phyloP scores from a whole-genome alignment of 1,140 invertebrate genomes.

The Monochamus saltuarius region DNA sequence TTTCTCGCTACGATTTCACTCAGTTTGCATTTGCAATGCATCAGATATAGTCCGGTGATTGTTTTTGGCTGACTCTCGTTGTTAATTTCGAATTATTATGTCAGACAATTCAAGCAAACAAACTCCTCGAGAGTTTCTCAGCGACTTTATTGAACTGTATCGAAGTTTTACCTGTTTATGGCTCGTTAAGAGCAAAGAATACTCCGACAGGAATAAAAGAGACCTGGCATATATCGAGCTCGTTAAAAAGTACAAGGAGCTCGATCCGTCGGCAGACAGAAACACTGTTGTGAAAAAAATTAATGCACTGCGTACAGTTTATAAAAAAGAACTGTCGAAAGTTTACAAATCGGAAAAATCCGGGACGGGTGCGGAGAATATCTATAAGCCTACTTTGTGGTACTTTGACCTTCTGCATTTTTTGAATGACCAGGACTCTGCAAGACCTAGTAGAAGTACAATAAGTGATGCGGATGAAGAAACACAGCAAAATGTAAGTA shows the following conservation, averaged over 20 bases:
- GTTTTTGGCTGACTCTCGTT: slow-evolving; percentile 3
- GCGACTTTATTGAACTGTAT: slow-evolving; percentile 22
- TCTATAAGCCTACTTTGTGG: slow-evolving; percentile 17
- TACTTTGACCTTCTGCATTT: slow-evolving; percentile 7
- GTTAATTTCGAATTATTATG: not conserved
- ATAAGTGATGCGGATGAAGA: not conserved
- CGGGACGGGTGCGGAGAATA: slow-evolving; percentile 12
- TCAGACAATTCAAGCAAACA: slow-evolving; percentile 1
- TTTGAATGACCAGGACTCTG: not conserved
- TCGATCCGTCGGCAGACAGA: slow-evolving; percentile 19
- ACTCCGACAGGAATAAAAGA: slow-evolving; percentile 20
- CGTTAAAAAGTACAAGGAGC: slow-evolving; percentile 15
- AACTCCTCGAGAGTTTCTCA: slow-evolving; percentile 15
- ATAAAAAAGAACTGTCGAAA: slow-evolving; percentile 18
- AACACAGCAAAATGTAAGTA: slow-evolving; percentile 3
- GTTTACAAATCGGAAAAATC: slow-evolving; percentile 6
- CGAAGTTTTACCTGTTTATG: slow-evolving; percentile 13
- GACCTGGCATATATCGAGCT: slow-evolving; percentile 12
- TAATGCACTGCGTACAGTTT: slow-evolving; percentile 18
- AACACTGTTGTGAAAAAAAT: slow-evolving; percentile 22
- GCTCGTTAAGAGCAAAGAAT: slow-evolving; percentile 17
- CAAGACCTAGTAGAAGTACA: no score
- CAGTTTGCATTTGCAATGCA: not conserved
- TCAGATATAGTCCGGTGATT: not conserved
- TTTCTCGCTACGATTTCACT: not conserved